Percentiles rank a stretch among this genome's conserved stretches.
These are phyloP conservation scores for Acrossocheilus wenchowensis DNA, from an alignment of 2,797 vertebrate species.

Conservation along the genomic window DNA sequence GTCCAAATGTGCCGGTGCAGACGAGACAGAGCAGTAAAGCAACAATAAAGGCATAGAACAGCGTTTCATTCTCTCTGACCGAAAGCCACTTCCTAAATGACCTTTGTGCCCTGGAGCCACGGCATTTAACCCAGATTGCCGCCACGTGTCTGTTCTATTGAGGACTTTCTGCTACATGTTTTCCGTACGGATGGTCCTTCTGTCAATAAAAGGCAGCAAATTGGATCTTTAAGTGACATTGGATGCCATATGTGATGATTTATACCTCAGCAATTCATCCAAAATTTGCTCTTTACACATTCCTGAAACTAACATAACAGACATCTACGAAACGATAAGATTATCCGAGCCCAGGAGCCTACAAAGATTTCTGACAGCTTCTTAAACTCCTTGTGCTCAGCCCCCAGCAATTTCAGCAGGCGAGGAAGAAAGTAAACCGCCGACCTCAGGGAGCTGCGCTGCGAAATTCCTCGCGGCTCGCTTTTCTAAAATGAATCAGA, in stretches of 20 bases:
- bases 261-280: neutral
- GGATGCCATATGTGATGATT: neutral
- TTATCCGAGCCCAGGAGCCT: neutral
- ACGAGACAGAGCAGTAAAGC: neutral
- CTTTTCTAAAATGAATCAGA: slow-evolving; percentile 58
- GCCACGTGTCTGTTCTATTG: neutral
- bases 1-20: neutral
- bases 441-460: slow-evolving; percentile 16
- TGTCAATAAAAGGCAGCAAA: neutral
- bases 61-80: slow-evolving; percentile 9
- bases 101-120: neutral
- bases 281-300: neutral
- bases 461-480: slow-evolving; percentile 31
- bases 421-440: slow-evolving; percentile 25
- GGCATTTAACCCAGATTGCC: neutral
- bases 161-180: neutral
- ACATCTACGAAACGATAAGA: neutral
- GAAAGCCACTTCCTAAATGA: neutral
- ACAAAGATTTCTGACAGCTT: slow-evolving; percentile 11
- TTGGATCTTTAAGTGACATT: neutral
- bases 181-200: neutral
- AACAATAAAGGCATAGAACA: neutral
- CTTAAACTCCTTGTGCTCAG: neutral
- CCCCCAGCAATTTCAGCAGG: slow-evolving; percentile 16
- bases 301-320: neutral